Evolutionary conservation across 2,797 vertebrate species (phyloP).

Genomic region (Sciurus vulgaris): DNA sequence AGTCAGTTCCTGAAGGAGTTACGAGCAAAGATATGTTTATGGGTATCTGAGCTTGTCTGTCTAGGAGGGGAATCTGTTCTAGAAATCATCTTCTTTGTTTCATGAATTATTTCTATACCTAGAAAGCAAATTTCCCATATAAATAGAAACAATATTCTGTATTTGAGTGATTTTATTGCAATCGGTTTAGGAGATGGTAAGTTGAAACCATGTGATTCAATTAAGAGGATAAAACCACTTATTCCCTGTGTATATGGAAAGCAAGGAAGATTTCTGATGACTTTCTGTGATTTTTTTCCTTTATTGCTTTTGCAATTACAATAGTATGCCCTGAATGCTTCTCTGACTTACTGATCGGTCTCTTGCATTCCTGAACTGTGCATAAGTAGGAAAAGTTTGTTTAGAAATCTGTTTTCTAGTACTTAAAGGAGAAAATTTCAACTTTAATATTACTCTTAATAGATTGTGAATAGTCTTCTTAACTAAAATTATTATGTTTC

Average conservation of each 20-base stretch:
- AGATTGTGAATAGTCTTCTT: constrained; percentile 57
- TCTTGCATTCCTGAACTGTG: constrained; percentile 10
- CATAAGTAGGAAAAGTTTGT: constrained; percentile 28
- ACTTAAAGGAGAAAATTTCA: background rate
- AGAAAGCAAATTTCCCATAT: constrained; percentile 48
- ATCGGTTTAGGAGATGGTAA: constrained; percentile 52
- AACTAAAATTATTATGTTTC: constrained; percentile 59
- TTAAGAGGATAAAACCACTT: constrained; percentile 37
- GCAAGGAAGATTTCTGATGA: constrained; percentile 21
- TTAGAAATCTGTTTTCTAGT: constrained; percentile 35
- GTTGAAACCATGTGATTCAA: background rate
- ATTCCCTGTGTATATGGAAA: constrained; percentile 23
- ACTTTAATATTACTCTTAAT: constrained; percentile 38
- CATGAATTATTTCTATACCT: constrained; percentile 50
- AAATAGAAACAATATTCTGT: constrained; percentile 41
- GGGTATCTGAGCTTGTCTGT: background rate
- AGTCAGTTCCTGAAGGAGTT: constrained; percentile 36
- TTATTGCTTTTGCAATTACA: constrained; percentile 59
- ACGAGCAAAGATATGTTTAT: background rate
- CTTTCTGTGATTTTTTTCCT: constrained; percentile 38
- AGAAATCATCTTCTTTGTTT: constrained; percentile 34
- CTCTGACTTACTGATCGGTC: constrained; percentile 36
- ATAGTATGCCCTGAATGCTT: background rate
- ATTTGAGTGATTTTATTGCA: constrained; percentile 41
- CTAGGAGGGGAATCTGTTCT: background rate